Conservation (phyloP, 1,140 invertebrate genomes). For the Lamellibrachia luymesi region DNA sequence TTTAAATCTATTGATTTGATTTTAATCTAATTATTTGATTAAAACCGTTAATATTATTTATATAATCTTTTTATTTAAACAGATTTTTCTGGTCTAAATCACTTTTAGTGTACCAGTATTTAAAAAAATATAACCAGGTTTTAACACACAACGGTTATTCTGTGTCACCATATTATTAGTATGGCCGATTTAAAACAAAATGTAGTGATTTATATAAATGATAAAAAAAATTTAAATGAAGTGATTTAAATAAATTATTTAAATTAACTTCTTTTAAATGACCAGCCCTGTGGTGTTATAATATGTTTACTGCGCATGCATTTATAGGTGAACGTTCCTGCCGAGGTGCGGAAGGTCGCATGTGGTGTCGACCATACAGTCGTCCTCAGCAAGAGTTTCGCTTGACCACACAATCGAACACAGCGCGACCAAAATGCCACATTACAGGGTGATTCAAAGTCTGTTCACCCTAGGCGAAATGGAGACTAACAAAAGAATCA, state of each 20-base stretch:
- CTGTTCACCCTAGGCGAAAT: background rate
- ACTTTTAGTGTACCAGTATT: no score
- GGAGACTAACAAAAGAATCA: background rate
- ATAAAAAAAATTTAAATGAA: no score
- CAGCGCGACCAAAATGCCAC: background rate
- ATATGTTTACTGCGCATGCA: background rate
- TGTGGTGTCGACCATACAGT: slow-evolving; percentile 86
- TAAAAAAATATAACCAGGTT: no score
- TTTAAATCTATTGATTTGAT: no score
- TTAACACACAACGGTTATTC: no score
- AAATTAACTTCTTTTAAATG: background rate
- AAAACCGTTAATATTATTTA: no score
- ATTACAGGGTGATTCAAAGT: background rate
- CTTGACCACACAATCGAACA: slow-evolving; percentile 29
- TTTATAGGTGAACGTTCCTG: slow-evolving; percentile 70
- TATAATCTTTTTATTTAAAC: no score
- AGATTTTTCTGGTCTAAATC: no score
- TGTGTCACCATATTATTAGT: background rate
- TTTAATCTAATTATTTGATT: no score
- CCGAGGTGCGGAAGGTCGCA: slow-evolving; percentile 68
- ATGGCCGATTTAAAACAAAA: background rate
- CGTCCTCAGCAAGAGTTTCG: slow-evolving; percentile 72
- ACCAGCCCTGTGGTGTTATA: background rate
- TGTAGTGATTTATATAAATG: background rate
- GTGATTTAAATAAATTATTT: no score